Base-by-base conservation (phyloP, 2,888 invertebrate species). In the Belgica antarctica region DNA sequence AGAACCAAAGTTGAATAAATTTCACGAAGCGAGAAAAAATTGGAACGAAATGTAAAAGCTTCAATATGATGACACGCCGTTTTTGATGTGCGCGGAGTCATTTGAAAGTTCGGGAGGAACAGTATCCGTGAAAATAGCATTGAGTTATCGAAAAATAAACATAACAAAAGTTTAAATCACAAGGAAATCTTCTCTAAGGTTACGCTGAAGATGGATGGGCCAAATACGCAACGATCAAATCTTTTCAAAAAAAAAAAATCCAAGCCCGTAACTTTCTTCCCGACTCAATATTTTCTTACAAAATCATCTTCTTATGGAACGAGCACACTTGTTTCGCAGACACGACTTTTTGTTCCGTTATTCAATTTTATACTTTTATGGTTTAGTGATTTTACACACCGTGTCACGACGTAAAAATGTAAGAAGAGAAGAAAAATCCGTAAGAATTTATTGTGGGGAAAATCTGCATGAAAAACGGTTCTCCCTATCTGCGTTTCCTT, bases 321-420 rank as follows among this genome's bases (percentile, higher is more conserved):
- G 31, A 31, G 10, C n/a, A 41, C n/a, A 41, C 41, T 41, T n/a
- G n/a, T n/a, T n/a, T n/a, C 27, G 27, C 22, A 59, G 1, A 59
- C 24, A n/a, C 52, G 12, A 59, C 25, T 59, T 12, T 22, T 17
- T 22, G 7, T 22, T 59, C 59, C 25, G 41, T 63, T 63, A 25
- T 63, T 63, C 41, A 63, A 46, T 63, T 63, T 63, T 63, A 63
- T 63, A 63, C 46, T 63, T 63, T 63, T 41, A 17, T 41, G 63
- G 63, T 63, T 63, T 63, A 46, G 41, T 17, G 46, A 63, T 63
- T 63, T 63, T 41, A 24, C 46, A 36, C 63, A 63, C 63, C 22
- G 24, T 27, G 31, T 15, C 27, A 24, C 19, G 24, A 22, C 10
- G 36, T 17, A 36, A 31, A 62, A 36, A 17, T 34, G 27, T 22